phyloP scores from a whole-genome alignment of 2,888 invertebrate genomes.

The Calliphora vomitoria region DNA sequence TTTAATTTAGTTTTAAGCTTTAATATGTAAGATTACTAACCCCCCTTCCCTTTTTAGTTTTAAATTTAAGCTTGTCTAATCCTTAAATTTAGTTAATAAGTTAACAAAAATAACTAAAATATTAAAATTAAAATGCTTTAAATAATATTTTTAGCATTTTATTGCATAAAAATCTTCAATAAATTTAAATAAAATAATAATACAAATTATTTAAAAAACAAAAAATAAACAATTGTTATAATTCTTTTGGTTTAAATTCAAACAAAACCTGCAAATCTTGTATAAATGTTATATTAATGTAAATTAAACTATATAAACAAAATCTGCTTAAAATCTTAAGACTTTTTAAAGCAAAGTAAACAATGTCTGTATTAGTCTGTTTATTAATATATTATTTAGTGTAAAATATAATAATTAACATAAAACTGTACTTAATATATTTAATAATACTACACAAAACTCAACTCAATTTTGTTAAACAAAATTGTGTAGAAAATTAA shows the following conservation, averaged over 20 bases:
- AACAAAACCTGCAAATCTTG: neutral
- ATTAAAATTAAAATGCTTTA: conserved; percentile 37
- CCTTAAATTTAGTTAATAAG: conserved; percentile 40
- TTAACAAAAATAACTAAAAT: neutral
- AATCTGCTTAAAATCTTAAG: neutral
- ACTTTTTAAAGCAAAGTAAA: neutral
- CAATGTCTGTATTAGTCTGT: conserved; percentile 47
- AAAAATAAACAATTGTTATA: conserved; percentile 19
- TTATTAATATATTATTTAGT: conserved; percentile 14
- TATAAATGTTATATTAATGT: conserved; percentile 2
- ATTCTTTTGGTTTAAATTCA: neutral
- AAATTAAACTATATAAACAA: neutral
- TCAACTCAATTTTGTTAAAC: neutral
- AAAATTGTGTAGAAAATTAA: neutral
- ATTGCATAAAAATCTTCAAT: conserved; percentile 42
- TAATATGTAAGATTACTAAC: conserved; percentile 58
- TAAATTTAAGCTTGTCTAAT: conserved; percentile 49
- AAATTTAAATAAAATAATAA: conserved; percentile 32
- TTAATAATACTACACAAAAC: neutral
- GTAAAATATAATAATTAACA: neutral
- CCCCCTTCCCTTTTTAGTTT: neutral
- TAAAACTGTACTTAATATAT: conserved; percentile 22
- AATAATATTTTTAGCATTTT: conserved; percentile 44
- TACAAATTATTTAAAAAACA: conserved; percentile 21
- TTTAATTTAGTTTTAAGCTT: conserved; percentile 58